Conservation (phyloP, 1,140 invertebrate genomes). For the Eufriesea mexicana region DNA sequence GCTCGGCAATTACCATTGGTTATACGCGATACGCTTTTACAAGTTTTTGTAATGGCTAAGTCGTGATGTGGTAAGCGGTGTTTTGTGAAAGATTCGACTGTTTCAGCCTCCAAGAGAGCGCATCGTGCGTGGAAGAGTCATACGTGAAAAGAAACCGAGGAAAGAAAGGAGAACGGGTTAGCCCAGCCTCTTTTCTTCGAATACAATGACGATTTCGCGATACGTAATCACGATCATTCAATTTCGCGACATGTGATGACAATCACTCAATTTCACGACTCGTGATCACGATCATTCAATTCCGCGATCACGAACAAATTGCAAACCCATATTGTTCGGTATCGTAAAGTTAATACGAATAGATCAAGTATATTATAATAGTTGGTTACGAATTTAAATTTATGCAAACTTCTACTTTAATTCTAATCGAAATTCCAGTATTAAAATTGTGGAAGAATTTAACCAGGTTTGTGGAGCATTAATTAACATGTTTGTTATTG, state of each 20-base stretch:
- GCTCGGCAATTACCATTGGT: background rate
- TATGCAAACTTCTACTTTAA: background rate
- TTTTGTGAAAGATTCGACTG: conserved; percentile 16
- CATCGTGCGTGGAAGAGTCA: background rate
- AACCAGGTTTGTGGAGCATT: background rate
- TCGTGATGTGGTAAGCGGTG: background rate
- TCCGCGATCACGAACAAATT: background rate
- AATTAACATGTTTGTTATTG: background rate
- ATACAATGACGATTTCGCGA: conserved; percentile 11
- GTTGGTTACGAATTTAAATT: background rate
- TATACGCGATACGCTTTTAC: conserved; percentile 35
- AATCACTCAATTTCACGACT: too few relatives aligned
- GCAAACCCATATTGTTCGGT: conserved; percentile 3
- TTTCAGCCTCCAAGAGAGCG: background rate
- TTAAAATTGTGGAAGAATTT: background rate
- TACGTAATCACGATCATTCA: background rate
- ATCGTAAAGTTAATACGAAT: background rate
- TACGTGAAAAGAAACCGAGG: background rate
- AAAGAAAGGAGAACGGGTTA: conserved; percentile 23
- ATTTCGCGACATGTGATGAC: too few relatives aligned
- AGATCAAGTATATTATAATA: background rate
- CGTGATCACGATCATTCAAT: too few relatives aligned
- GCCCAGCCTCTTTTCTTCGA: conserved; percentile 16
- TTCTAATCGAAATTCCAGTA: background rate
- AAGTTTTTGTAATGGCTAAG: background rate